Base-by-base conservation (phyloP, 2,888 invertebrate species). In the Lutraria lutraria region DNA sequence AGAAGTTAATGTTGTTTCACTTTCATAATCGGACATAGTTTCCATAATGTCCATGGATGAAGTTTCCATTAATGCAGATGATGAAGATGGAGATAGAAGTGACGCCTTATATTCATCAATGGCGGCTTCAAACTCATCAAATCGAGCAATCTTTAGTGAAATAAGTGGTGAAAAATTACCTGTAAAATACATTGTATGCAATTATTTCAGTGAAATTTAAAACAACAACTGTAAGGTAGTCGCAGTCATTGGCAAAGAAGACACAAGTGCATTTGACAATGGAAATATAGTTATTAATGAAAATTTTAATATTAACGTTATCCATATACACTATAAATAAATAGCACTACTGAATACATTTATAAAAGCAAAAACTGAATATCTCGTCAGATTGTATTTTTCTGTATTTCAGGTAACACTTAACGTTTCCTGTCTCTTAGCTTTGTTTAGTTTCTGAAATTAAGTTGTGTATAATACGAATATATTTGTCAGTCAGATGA, bases 101-200 rank as follows among this genome's bases (percentile, higher is more conserved):
- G 81, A 81, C 0, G 52, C n/a, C 0, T 19, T 29, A 52, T 83
- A 63, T 29, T 85, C 60, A 29, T 90, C 81, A 25, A 90, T 88
- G 13, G 52, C 84, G 52, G 60, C 54, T 76, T 83, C 53, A 60
- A 90, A 85, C 52, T 90, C 90, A 15, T 86, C 85, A 21, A 56
- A 83, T 12, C 85, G 52, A 8, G 88, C 82, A 83, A 86, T 86
- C 83, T 90, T 90, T 13, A 90, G 76, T 15, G 88, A 88, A 21
- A 90, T 85, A 8, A 90, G 54, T 15, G 88, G 80, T 25, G 86
- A 85, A 83, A 90, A 90, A 31, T 76, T 34, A 12, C 21, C 56
- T 76, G 76, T 13, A 34, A 52, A 53, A 53, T 25, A 15, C n/a
- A n/a, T n/a, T n/a, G n/a, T 16, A 72, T 72, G n/a, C 12, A 25